Base-by-base conservation (phyloP, 1,140 invertebrate species). In the Panulirus ornatus region DNA sequence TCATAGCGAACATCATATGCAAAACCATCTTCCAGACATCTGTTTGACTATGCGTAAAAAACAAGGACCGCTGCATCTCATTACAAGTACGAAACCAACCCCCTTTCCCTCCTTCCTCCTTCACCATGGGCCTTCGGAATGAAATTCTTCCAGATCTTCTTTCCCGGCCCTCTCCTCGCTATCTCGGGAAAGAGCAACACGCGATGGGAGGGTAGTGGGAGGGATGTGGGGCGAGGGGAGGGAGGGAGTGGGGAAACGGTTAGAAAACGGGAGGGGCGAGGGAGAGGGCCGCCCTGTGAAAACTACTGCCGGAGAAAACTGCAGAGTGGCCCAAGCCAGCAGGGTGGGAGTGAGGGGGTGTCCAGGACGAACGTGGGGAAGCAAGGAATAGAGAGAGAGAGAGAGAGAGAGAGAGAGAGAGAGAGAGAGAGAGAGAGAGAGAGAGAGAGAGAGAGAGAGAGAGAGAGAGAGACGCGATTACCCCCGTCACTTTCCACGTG, bases 11-110 rank as follows among this genome's bases (percentile, higher is more conserved):
- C n/a, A 27, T 66, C 58, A 66, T 66, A 66, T 66, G 58, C 58
- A 66, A 66, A n/a, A 66, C 58, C 58, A 27, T 66, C 58, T 66
- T 11, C 58, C 30, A 22, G 58, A 66, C 58, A 66, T 3, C 58
- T 66, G 22, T 66, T 66, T 66, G 58, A 27, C 58, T 66, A 66
- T 66, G 58, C 58, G 58, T 66, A 66, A 66, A 66, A 66, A 66
- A 22, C n/a, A n/a, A n/a, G n/a, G n/a, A n/a, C 58, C 54, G 22
- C 58, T 66, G 58, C 58, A 66, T 66, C 58, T 66, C 58, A 66
- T 66, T 66, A 66, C 58, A 66, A 66, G n/a, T 66, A 66, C 30
- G 58, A 66, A 27, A 30, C 58, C 58, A n/a, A n/a, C n/a, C n/a
- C n/a, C n/a, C n/a, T n/a, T n/a, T n/a, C n/a, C n/a, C n/a, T n/a